Evolutionary conservation across 2,113 vertebrate species (phyloP).

Genomic region (Mirounga angustirostris): DNA sequence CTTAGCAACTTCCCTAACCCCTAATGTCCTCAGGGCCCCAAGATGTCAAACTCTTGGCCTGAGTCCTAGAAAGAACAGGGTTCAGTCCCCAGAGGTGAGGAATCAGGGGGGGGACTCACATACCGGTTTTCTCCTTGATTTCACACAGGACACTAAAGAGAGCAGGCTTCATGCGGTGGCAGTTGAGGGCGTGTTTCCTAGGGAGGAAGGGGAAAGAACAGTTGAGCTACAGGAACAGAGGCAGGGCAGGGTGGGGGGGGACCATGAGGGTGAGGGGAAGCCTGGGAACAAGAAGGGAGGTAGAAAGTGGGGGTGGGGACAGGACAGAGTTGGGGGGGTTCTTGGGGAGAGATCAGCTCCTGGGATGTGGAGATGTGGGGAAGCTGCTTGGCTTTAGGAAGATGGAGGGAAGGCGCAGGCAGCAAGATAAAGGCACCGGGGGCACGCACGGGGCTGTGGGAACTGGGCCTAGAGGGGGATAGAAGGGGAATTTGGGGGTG

Average conservation of each 20-base stretch:
- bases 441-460: background rate
- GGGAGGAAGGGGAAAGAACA: constrained; percentile 83
- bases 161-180: constrained; percentile 97
- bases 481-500: background rate
- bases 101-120: background rate
- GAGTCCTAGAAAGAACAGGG: background rate
- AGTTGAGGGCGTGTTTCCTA: constrained; percentile 91
- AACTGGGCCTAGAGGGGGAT: background rate
- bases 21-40: background rate
- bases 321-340: constrained; percentile 88
- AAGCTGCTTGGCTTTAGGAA: background rate
- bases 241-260: background rate
- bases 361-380: background rate
- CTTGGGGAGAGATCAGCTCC: constrained; percentile 89
- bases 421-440: background rate
- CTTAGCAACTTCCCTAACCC: background rate
- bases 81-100: background rate
- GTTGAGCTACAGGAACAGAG: constrained; percentile 73
- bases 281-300: background rate
- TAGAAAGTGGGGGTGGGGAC: constrained; percentile 88
- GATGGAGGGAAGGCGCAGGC: background rate
- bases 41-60: background rate
- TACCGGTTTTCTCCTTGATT: constrained; percentile 98
- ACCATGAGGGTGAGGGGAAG: background rate
- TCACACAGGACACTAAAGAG: constrained; percentile 97